phyloP scores from a whole-genome alignment of 2,888 invertebrate species.

The Ophioninae sp. region DNA sequence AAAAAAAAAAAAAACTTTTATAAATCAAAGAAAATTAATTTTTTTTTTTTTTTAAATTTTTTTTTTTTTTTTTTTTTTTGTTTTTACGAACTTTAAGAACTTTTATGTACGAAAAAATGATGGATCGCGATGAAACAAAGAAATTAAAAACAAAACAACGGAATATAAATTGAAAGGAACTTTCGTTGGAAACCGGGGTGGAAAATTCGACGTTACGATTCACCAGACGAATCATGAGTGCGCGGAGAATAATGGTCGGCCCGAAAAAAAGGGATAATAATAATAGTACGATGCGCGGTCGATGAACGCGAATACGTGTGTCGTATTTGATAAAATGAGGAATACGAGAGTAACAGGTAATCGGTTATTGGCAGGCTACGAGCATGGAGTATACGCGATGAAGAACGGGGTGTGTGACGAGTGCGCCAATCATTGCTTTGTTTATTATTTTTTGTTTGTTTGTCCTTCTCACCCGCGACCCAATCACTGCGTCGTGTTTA shows the following conservation, averaged over 20 bases:
- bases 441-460: neutral
- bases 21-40: too few relatives aligned
- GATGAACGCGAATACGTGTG: neutral
- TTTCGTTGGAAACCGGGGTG: neutral
- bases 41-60: too few relatives aligned
- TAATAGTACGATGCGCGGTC: constrained; percentile 6
- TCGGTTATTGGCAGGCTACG: constrained; percentile 17
- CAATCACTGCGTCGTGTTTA: neutral
- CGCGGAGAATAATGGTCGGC: constrained; percentile 8
- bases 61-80: too few relatives aligned
- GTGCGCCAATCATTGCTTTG: constrained; percentile 13
- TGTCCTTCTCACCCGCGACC: neutral
- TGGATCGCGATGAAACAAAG: too few relatives aligned
- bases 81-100: too few relatives aligned
- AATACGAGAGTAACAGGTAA: constrained; percentile 10
- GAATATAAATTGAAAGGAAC: too few relatives aligned
- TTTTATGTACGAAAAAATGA: too few relatives aligned
- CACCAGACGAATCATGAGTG: neutral
- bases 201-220: neutral
- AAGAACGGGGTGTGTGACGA: constrained; percentile 24
- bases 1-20: too few relatives aligned
- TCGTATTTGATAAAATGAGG: neutral
- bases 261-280: constrained; percentile 3
- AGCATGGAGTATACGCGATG: neutral
- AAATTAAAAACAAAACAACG: too few relatives aligned